Conservation (phyloP, 2,888 invertebrate species). For the Nomada lathburiana region DNA sequence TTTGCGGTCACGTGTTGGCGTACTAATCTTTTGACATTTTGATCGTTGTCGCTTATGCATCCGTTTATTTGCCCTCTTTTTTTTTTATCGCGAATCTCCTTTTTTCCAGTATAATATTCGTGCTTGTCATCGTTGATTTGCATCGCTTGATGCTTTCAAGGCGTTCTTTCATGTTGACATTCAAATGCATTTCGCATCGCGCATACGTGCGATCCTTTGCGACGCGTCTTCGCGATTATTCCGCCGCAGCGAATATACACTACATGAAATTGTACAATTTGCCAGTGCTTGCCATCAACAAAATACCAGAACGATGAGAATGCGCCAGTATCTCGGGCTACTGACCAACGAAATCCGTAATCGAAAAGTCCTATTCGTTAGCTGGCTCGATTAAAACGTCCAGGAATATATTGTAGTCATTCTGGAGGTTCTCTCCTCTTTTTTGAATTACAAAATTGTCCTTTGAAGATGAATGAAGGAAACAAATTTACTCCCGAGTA, state of each 20-base stretch:
- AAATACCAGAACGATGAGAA: slow-evolving; percentile 50
- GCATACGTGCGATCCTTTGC: slow-evolving; percentile 29
- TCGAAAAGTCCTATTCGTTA: not conserved
- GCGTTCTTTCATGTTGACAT: slow-evolving; percentile 12
- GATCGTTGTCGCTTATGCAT: not conserved
- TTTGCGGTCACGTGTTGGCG: not conserved
- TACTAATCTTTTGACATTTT: slow-evolving; percentile 4
- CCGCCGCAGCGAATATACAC: slow-evolving; percentile 10
- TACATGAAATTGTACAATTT: slow-evolving; percentile 46
- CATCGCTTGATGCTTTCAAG: slow-evolving; percentile 36
- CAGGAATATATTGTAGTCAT: not conserved
- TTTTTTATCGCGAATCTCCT: not conserved
- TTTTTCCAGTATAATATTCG: slow-evolving; percentile 9
- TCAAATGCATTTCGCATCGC: slow-evolving; percentile 44
- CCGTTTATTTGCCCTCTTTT: slow-evolving; percentile 1
- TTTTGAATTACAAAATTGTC: too few species aligned
- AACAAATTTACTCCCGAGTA: too few species aligned
- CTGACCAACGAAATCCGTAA: slow-evolving; percentile 15
- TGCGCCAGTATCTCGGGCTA: slow-evolving; percentile 5
- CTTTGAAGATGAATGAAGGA: too few species aligned
- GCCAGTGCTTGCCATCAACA: slow-evolving; percentile 51
- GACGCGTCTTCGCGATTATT: slow-evolving; percentile 47
- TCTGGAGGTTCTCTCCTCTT: too few species aligned
- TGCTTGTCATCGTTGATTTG: slow-evolving; percentile 18
- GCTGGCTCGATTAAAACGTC: not conserved